Conservation (phyloP, 2,113 vertebrate genomes). For the Lota lota region DNA sequence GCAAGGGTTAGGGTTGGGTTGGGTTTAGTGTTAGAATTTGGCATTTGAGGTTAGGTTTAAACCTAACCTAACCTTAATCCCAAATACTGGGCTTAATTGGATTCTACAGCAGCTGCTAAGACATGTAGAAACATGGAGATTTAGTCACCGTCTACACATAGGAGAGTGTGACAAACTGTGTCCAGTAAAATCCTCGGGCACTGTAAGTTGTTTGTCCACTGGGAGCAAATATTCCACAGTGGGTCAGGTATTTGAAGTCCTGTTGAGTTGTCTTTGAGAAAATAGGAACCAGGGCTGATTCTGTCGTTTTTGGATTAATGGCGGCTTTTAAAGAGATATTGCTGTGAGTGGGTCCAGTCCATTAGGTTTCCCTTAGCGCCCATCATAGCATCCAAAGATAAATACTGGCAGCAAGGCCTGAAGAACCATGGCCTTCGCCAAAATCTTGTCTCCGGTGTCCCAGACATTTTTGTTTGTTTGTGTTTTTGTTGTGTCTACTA, state of each 20-base stretch:
- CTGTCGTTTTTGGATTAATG: slow-evolving; percentile 1
- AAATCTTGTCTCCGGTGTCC: not conserved
- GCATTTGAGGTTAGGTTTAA: too few species aligned
- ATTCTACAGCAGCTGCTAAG: too few species aligned
- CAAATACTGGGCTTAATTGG: too few species aligned
- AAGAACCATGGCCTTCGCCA: not conserved
- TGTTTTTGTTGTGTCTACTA: slow-evolving; percentile 38
- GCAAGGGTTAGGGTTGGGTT: slow-evolving; percentile 6
- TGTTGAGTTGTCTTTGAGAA: slow-evolving; percentile 1
- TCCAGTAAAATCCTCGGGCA: slow-evolving; percentile 16
- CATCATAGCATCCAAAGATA: not conserved
- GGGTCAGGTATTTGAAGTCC: slow-evolving; percentile 6
- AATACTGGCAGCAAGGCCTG: not conserved
- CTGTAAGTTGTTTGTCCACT: slow-evolving; percentile 22
- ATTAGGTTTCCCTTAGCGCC: not conserved
- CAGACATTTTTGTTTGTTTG: slow-evolving; percentile 4
- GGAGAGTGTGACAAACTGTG: slow-evolving; percentile 24
- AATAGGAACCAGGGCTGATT: slow-evolving; percentile 3
- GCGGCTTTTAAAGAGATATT: not conserved
- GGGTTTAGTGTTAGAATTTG: slow-evolving; percentile 1
- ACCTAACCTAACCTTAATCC: too few species aligned
- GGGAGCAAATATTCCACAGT: not conserved
- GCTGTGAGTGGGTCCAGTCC: not conserved
- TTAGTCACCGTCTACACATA: slow-evolving; percentile 8
- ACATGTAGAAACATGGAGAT: slow-evolving; percentile 16